Base-by-base conservation (phyloP, 2,888 invertebrate species). In the Tipula vernalis region DNA sequence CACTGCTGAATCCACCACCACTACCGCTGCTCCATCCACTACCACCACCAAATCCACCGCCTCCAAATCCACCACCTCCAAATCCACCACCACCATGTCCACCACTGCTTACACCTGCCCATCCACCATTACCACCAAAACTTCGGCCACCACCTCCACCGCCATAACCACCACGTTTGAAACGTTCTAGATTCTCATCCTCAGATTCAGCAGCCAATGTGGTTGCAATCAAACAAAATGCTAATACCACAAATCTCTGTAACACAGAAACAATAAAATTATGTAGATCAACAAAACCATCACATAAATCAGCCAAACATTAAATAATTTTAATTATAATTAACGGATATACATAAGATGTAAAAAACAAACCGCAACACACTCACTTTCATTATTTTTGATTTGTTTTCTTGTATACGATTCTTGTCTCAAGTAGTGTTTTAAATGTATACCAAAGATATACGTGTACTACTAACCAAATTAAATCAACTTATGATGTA, bases 1-100 rank as follows among this genome's bases (percentile, higher is more conserved):
- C 87, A 86, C 89, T 89, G 28, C 95, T 94, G 92, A 95, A 95
- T 28, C 71, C 71, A 28, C 92, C 91, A 87, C 90, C 90, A 88
- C 91, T 91, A 87, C 89, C 28, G 3, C 1, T 88, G 84, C 89
- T 0, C 89, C 8, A 71, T 71, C 28, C 12, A 3, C 71, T 28
- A 28, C 71, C 71, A 71, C 71, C 71, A 2, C 71, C 71, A 71
- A 10, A 28, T 71, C 71, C 71, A 28, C 51, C 51, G 8, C 51
- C 51, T 28, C 71, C 71, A 28, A 51, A 51, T n/a, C 71, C 71
- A 28, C 71, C n/a, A 6, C 51, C 28, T 4, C 86, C 86, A 28
- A 28, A 28, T 83, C 36, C 36, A 39, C n/a, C 5, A 36, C 41
- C 84, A 84, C 84, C 89, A 86, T 42, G 18, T 10, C 83, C 83